A percentile compares a stretch with the other conserved stretches of the same genome.
phyloP scores from a whole-genome alignment of 2,888 invertebrate genomes.

The Melanotus villosus region DNA sequence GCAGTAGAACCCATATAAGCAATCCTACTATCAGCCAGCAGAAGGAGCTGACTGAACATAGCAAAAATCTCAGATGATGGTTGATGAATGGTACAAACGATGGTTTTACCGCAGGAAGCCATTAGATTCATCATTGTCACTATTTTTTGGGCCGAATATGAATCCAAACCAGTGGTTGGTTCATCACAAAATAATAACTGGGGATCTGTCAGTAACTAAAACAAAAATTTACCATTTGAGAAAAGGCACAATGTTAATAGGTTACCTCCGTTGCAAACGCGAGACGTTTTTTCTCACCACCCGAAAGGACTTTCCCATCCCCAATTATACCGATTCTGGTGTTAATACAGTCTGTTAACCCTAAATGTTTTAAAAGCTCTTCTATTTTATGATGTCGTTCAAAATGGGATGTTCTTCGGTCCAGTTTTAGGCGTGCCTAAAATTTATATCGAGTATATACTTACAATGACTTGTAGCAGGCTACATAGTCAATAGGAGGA shows the following conservation, averaged over 20 bases:
- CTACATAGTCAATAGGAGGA: too few relatives aligned
- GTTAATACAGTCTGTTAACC: constrained; percentile 78
- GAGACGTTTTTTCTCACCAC: constrained; percentile 93
- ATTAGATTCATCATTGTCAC: constrained; percentile 79
- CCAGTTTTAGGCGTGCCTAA: constrained; percentile 73
- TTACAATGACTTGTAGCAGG: too few relatives aligned
- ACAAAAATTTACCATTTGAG: constrained; percentile 38
- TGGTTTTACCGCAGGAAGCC: constrained; percentile 84
- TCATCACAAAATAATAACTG: constrained; percentile 95
- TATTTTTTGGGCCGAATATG: constrained; percentile 91
- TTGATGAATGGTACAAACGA: constrained; percentile 95
- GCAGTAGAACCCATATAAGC: constrained; percentile 85
- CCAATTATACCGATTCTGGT: constrained; percentile 84
- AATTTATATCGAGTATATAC: too few relatives aligned
- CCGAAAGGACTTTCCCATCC: constrained; percentile 86
- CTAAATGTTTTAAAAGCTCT: constrained; percentile 80
- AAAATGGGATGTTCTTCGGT: too few relatives aligned
- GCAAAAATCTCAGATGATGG: constrained; percentile 91
- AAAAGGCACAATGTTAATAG: too few relatives aligned
- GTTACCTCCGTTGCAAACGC: constrained; percentile 92
- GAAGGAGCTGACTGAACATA: constrained; percentile 83
- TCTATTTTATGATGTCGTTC: constrained; percentile 79
- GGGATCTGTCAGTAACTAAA: constrained; percentile 88
- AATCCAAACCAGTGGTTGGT: constrained; percentile 94
- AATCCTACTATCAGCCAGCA: constrained; percentile 89